phyloP scores from a whole-genome alignment of 2,113 vertebrate species.

The Dermatemys mawii region DNA sequence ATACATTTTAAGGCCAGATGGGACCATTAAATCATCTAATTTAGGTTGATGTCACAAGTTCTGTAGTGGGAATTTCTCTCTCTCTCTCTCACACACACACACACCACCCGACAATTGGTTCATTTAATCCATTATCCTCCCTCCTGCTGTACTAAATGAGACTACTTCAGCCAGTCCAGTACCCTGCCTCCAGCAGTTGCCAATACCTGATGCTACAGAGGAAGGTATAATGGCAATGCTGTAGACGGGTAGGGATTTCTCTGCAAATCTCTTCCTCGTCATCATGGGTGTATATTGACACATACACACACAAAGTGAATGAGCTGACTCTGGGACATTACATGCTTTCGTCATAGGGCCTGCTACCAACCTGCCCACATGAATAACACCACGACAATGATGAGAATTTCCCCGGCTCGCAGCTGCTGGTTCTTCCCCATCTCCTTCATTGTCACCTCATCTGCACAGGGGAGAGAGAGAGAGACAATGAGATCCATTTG shows the following conservation, averaged over 20 bases:
- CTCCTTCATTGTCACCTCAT: constrained; percentile 93
- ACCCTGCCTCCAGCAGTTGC: neutral
- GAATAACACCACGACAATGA: constrained; percentile 94
- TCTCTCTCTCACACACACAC: neutral
- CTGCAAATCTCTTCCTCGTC: neutral
- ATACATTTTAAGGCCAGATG: neutral
- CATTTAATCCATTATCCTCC: neutral
- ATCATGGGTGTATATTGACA: neutral
- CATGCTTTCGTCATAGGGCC: rapidly evolving
- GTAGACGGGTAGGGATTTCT: neutral
- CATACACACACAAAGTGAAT: neutral
- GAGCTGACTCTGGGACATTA: rapidly evolving
- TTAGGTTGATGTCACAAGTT: neutral
- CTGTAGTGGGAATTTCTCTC: neutral
- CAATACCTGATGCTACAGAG: rapidly evolving
- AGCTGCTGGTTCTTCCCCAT: constrained; percentile 87
- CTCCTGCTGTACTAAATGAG: neutral
- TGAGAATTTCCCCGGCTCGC: constrained; percentile 92
- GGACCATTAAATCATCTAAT: neutral
- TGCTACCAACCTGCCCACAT: constrained; percentile 95
- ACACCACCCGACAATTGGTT: neutral
- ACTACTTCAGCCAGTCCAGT: neutral
- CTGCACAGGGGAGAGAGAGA: constrained; percentile 75
- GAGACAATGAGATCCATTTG: neutral
- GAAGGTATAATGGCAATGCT: rapidly evolving